Evolutionary conservation across 2,113 vertebrate species (phyloP).

Genomic region (Desmodus rotundus): DNA sequence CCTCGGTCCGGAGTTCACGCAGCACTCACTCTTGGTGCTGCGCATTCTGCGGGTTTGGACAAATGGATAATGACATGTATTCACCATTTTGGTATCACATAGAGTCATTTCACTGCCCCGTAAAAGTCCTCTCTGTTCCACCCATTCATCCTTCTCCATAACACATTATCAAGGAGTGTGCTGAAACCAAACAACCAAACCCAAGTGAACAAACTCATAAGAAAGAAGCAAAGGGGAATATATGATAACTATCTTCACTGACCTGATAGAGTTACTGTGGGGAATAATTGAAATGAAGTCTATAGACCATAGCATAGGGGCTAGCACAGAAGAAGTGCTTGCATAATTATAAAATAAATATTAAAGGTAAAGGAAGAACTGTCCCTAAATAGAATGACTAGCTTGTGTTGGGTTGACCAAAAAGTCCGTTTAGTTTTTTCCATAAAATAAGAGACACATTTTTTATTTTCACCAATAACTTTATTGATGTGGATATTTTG

Average conservation of each 20-base stretch:
- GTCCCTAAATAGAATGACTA: neutral
- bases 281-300: slow-evolving; percentile 1
- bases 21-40: neutral
- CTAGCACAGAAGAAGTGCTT: neutral
- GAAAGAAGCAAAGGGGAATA: neutral
- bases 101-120: neutral
- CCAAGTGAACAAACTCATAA: neutral
- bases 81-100: neutral
- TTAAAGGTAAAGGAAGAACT: neutral
- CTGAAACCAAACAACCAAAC: neutral
- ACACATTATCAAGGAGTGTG: neutral
- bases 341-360: neutral
- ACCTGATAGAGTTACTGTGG: neutral
- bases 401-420: neutral
- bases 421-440: too few relatives aligned
- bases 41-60: neutral
- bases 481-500: too few relatives aligned
- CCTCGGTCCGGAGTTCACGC: neutral
- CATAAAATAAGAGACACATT: too few relatives aligned
- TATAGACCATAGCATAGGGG: neutral
- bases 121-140: neutral
- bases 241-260: neutral
- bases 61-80: neutral
- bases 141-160: neutral
- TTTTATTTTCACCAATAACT: too few relatives aligned